phyloP scores from a whole-genome alignment of 2,113 vertebrate species.

The Tachuris rubrigastra region DNA sequence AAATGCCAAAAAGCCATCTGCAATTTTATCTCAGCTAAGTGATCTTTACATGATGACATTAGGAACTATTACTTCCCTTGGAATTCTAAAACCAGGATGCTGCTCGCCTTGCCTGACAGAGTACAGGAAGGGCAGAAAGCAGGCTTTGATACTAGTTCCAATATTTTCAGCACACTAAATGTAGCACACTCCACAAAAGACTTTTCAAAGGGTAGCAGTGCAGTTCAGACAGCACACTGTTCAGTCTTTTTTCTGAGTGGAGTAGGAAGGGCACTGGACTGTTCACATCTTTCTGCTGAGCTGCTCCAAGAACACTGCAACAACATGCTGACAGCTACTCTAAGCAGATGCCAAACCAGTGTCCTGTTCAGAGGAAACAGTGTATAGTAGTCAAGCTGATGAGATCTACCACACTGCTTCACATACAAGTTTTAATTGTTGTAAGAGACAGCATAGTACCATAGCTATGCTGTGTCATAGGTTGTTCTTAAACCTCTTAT shows the following conservation, averaged over 20 bases:
- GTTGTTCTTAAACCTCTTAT: neutral
- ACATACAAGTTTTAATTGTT: neutral
- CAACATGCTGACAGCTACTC: neutral
- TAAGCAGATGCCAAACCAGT: neutral
- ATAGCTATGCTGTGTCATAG: neutral
- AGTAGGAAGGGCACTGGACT: neutral
- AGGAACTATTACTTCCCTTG: neutral
- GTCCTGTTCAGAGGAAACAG: neutral
- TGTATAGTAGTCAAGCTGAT: neutral
- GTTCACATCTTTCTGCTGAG: neutral
- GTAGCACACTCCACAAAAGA: neutral
- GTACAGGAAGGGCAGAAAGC: neutral
- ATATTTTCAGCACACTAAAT: accelerated
- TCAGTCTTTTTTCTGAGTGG: neutral
- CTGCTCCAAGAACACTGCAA: neutral
- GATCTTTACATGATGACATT: neutral
- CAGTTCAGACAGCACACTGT: neutral
- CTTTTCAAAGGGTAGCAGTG: neutral
- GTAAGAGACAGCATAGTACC: neutral
- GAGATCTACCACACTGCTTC: neutral
- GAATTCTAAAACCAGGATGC: neutral
- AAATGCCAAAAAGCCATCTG: neutral
- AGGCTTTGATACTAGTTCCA: neutral
- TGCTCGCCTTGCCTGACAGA: neutral
- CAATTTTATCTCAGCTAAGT: neutral